These are phyloP conservation scores for Picathartes gymnocephalus DNA, from an alignment of 2,113 vertebrate species.

Conservation along the genomic window DNA sequence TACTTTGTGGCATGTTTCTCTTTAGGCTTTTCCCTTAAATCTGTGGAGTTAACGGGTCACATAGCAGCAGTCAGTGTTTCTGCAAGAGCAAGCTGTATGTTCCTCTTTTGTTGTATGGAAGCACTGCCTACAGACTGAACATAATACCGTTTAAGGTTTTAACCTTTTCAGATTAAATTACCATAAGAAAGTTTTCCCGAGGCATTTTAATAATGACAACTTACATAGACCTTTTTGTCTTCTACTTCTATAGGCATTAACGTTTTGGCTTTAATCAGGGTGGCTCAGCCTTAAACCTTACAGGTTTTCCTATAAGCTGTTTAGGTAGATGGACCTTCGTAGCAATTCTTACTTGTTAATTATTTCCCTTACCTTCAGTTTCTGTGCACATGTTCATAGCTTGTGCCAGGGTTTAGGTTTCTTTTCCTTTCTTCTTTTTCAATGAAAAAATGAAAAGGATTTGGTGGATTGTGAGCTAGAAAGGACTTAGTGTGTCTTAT, in stretches of 20 bases:
- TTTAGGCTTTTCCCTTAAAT: conserved; percentile 35
- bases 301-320: conserved; percentile 54
- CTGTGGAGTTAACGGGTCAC: conserved; percentile 21
- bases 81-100: conserved; percentile 9
- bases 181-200: conserved; percentile 47
- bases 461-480: background rate
- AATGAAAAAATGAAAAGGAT: conserved; percentile 36
- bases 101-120: conserved; percentile 16
- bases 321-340: conserved; percentile 46
- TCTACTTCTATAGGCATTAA: conserved; percentile 48
- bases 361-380: conserved; percentile 30
- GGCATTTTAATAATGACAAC: conserved; percentile 62
- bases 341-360: conserved; percentile 51
- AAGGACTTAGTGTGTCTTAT: background rate
- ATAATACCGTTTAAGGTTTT: conserved; percentile 56
- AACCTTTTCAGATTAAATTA: conserved; percentile 65
- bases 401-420: conserved; percentile 34
- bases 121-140: background rate
- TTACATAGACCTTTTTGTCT: conserved; percentile 64
- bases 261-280: conserved; percentile 52
- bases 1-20: conserved; percentile 44
- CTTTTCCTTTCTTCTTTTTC: conserved; percentile 9
- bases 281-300: conserved; percentile 47
- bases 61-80: conserved; percentile 29
- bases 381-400: conserved; percentile 21